Conservation (phyloP, 1,140 invertebrate genomes). For the Caenorhabditis brenneri region DNA sequence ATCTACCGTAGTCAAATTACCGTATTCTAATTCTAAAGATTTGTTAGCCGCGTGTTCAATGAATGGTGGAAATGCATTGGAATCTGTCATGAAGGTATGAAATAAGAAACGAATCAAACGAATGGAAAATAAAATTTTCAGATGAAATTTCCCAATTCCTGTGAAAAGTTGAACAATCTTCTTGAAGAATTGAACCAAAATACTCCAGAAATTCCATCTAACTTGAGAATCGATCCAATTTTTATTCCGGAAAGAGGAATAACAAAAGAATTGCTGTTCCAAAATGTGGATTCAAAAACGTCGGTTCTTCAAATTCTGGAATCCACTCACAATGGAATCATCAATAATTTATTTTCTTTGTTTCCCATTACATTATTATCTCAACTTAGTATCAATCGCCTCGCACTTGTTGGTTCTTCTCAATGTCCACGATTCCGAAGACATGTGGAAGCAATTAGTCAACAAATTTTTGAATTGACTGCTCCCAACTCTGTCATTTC, state of each 20-base stretch:
- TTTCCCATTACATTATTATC: not conserved
- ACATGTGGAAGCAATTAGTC: not conserved
- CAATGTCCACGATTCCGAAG: not conserved
- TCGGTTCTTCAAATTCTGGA: not conserved
- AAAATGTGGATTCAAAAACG: not conserved
- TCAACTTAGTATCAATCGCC: not conserved
- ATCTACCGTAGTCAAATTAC: constrained; percentile 2
- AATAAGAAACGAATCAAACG: no score
- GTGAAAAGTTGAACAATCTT: not conserved
- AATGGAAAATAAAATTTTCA: not conserved
- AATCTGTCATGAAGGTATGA: constrained; percentile 27
- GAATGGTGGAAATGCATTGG: constrained; percentile 51
- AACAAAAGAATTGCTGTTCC: not conserved
- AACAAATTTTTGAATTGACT: not conserved
- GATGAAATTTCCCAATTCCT: not conserved
- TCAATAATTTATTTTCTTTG: not conserved
- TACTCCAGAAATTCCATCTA: not conserved
- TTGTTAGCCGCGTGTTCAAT: constrained; percentile 41
- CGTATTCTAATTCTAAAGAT: not conserved
- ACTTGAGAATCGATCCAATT: not conserved
- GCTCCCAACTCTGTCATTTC: not conserved
- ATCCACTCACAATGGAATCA: not conserved
- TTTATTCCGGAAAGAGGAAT: not conserved
- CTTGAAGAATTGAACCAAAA: not conserved
- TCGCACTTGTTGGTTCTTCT: not conserved